Evolutionary conservation across 1,140 invertebrate genomes (phyloP).

Genomic region (Tetragnatha versicolor): DNA sequence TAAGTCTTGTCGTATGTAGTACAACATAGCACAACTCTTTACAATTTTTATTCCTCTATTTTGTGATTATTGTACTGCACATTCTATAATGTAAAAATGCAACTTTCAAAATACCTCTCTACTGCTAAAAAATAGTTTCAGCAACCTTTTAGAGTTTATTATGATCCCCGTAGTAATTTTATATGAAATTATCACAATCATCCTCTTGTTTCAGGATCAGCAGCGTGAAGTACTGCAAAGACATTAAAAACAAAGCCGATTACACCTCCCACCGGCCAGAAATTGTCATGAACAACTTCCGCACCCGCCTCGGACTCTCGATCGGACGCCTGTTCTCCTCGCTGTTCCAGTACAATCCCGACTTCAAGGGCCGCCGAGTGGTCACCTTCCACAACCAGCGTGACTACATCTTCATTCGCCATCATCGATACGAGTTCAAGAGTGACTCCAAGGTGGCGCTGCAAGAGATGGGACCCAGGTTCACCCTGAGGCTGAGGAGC

Average conservation of each 20-base stretch:
- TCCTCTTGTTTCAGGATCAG: too few species aligned
- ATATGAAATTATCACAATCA: too few species aligned
- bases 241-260: conserved; percentile 60
- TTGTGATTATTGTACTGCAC: too few species aligned
- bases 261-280: conserved; percentile 88
- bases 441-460: conserved; percentile 81
- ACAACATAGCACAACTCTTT: too few species aligned
- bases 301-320: conserved; percentile 87
- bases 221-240: too few species aligned
- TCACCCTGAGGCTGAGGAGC: conserved; percentile 90
- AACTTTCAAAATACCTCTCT: too few species aligned
- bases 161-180: too few species aligned
- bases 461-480: conserved; percentile 93
- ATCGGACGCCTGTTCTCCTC: conserved; percentile 93
- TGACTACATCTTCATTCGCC: conserved; percentile 98
- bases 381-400: conserved; percentile 99
- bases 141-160: too few species aligned
- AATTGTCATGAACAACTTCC: conserved; percentile 96
- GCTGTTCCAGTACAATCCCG: conserved; percentile 94
- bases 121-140: too few species aligned
- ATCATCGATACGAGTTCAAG: conserved; percentile 94
- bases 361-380: conserved; percentile 89
- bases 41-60: too few species aligned
- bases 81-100: too few species aligned
- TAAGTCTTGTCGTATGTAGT: too few species aligned